phyloP scores from a whole-genome alignment of 2,888 invertebrate genomes.

The Busseola fusca region DNA sequence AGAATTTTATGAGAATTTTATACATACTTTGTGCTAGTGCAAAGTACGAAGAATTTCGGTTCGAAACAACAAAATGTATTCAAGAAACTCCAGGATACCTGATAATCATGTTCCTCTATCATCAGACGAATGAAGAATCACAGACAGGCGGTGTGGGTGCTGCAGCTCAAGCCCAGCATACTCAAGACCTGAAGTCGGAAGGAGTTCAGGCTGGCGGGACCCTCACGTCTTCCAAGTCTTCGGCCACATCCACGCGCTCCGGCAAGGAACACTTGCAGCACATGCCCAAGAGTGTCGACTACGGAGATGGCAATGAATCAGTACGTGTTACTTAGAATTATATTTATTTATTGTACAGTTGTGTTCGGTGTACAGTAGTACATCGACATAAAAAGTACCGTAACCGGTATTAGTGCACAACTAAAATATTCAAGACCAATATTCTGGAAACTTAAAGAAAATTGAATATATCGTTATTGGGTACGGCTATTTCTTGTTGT shows the following conservation, averaged over 20 bases:
- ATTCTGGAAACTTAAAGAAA: not conserved
- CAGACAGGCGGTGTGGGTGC: slow-evolving; percentile 77
- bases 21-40: not conserved
- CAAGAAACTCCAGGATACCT: not conserved
- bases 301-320: slow-evolving; percentile 91
- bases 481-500: not conserved
- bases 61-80: not conserved
- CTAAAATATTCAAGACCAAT: not conserved
- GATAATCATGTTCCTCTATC: slow-evolving; percentile 4
- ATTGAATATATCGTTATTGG: not conserved
- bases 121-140: slow-evolving; percentile 82
- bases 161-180: slow-evolving; percentile 70
- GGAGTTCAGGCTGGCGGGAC: slow-evolving; percentile 95
- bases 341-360: not conserved
- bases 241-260: slow-evolving; percentile 89
- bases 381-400: no score
- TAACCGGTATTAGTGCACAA: not conserved
- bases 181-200: slow-evolving; percentile 91
- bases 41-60: not conserved
- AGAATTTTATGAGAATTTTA: no score
- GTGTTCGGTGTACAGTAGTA: not conserved
- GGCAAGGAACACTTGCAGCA: slow-evolving; percentile 87
- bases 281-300: slow-evolving; percentile 91
- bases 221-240: slow-evolving; percentile 90
- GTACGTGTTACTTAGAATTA: slow-evolving; percentile 66